phyloP scores from a whole-genome alignment of 2,888 invertebrate genomes.

The Nasonovia ribisnigri region DNA sequence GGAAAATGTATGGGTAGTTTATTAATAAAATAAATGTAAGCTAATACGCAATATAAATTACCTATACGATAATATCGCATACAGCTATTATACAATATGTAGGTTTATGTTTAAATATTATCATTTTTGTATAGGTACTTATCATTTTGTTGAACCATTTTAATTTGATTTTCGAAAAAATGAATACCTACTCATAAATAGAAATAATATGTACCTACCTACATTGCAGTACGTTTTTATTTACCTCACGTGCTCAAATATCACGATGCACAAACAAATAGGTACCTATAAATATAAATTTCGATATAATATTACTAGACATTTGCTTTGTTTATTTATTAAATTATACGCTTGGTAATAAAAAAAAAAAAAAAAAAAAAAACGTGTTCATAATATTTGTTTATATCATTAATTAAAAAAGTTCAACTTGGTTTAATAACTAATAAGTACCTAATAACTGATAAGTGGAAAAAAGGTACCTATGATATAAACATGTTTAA shows the following conservation, averaged over 20 bases:
- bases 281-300: neutral
- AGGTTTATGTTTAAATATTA: neutral
- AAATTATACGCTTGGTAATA: neutral
- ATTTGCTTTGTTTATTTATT: neutral
- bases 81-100: neutral
- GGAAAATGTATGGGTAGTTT: neutral
- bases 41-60: too few relatives aligned
- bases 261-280: neutral
- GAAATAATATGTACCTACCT: neutral
- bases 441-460: neutral
- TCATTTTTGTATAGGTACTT: neutral
- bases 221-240: neutral
- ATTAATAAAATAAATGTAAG: too few relatives aligned
- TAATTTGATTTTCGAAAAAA: neutral
- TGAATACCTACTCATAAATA: neutral
- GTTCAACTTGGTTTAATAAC: neutral
- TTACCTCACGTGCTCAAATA: neutral
- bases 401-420: constrained; percentile 7
- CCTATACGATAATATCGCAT: too few relatives aligned
- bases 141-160: neutral
- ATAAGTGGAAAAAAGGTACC: neutral
- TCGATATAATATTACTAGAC: neutral
- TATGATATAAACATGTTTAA: neutral
- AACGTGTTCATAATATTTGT: neutral
- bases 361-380: neutral